These are phyloP conservation scores for Pyrgus malvae DNA, from an alignment of 2,888 invertebrate genomes.

Conservation along the genomic window DNA sequence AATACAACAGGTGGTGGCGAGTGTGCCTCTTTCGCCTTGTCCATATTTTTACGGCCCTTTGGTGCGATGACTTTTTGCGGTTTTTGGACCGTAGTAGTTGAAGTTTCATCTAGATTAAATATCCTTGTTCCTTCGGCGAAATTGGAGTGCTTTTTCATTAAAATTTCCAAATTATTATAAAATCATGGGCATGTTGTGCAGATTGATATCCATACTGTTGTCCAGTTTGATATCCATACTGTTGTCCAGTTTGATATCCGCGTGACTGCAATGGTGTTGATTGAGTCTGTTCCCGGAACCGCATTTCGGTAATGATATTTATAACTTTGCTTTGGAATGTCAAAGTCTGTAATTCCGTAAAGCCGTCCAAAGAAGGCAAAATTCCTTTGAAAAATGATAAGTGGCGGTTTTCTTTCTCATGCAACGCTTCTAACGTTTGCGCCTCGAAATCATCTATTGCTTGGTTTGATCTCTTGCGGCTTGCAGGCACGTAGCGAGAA, in stretches of 20 bases:
- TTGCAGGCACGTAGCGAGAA: slow-evolving; percentile 34
- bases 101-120: slow-evolving; percentile 23
- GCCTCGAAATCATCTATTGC: slow-evolving; percentile 37
- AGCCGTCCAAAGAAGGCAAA: slow-evolving; percentile 38
- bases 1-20: slow-evolving; percentile 40
- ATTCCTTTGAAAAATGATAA: slow-evolving; percentile 40
- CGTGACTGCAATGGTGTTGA: no score
- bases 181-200: no score
- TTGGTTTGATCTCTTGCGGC: slow-evolving; percentile 30
- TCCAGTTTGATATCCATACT: background rate
- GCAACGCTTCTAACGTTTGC: slow-evolving; percentile 34
- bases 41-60: slow-evolving; percentile 12
- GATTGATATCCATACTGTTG: background rate
- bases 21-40: slow-evolving; percentile 35
- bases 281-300: no score
- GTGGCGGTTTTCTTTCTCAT: slow-evolving; percentile 38
- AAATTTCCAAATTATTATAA: no score
- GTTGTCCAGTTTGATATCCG: slow-evolving; percentile 24
- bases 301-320: no score
- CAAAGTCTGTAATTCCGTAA: no score
- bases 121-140: background rate
- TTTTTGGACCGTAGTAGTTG: slow-evolving; percentile 19
- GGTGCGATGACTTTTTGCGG: slow-evolving; percentile 32
- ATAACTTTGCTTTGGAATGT: no score
- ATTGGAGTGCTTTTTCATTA: no score